phyloP scores from a whole-genome alignment of 2,888 invertebrate genomes.

The Myathropa florea region DNA sequence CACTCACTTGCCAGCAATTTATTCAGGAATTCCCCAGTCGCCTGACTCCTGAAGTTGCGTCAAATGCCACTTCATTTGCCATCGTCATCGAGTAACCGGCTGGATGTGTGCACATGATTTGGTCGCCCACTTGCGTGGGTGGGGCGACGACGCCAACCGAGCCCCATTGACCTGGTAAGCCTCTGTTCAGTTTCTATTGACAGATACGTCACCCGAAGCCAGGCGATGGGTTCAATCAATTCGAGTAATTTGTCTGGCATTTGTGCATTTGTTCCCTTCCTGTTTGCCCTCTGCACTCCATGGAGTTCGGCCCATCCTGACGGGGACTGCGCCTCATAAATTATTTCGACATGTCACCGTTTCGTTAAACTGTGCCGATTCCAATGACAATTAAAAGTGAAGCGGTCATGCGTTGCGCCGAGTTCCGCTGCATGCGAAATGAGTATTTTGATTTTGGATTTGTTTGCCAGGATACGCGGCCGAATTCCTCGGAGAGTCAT shows the following conservation, averaged over 20 bases:
- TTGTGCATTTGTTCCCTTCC: conserved; percentile 23
- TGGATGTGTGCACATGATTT: neutral
- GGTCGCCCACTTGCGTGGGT: neutral
- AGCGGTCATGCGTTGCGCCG: conserved; percentile 26
- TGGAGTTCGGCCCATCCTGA: neutral
- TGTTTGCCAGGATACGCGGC: neutral
- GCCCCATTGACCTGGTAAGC: conserved; percentile 5
- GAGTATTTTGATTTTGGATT: neutral
- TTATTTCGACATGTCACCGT: conserved; percentile 59
- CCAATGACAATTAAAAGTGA: conserved; percentile 56
- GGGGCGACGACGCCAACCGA: neutral
- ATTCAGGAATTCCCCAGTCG: neutral
- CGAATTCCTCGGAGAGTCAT: neutral
- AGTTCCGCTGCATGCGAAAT: conserved; percentile 11
- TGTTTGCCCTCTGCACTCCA: conserved; percentile 23
- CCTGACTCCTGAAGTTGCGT: conserved; percentile 4
- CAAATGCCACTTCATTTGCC: neutral
- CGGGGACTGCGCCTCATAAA: conserved; percentile 36
- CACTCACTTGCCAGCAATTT: conserved; percentile 34
- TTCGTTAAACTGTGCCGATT: conserved; percentile 63
- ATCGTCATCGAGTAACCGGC: neutral
- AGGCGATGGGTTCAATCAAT: conserved; percentile 53
- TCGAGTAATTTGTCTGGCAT: conserved; percentile 49
- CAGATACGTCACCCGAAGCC: conserved; percentile 48
- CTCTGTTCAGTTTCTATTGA: conserved; percentile 45